Conservation (phyloP, 2,888 invertebrate species). For the Acleris laterana region DNA sequence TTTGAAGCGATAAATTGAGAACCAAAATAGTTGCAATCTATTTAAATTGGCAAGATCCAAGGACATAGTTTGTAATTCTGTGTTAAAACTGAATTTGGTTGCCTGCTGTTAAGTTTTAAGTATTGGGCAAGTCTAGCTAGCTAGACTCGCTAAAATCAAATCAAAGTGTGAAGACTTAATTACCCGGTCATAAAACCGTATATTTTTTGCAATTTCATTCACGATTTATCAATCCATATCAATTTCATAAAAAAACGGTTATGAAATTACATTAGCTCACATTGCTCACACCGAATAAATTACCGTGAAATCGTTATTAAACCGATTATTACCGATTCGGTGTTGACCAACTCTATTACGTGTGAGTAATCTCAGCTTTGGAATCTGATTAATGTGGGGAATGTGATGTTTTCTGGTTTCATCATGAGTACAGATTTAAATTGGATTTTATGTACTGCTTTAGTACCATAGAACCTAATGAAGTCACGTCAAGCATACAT, state of each 20-base stretch:
- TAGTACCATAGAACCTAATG: too few species aligned
- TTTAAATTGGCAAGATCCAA: too few species aligned
- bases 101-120: too few species aligned
- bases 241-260: constrained; percentile 28
- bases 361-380: constrained; percentile 35
- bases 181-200: background rate
- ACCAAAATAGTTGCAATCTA: too few species aligned
- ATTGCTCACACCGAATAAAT: constrained; percentile 31
- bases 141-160: background rate
- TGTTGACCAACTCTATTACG: constrained; percentile 52
- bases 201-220: background rate
- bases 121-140: too few species aligned
- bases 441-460: too few species aligned
- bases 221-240: constrained; percentile 31
- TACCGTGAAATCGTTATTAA: constrained; percentile 37
- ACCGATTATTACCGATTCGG: constrained; percentile 37
- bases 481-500: too few species aligned
- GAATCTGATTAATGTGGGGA: constrained; percentile 3
- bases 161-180: background rate
- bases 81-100: too few species aligned
- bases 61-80: too few species aligned
- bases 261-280: constrained; percentile 25
- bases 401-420: background rate
- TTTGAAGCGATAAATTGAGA: too few species aligned
- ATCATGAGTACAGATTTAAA: background rate